Evolutionary conservation across 2,797 vertebrate genomes (phyloP).

Genomic region (Morus bassanus): DNA sequence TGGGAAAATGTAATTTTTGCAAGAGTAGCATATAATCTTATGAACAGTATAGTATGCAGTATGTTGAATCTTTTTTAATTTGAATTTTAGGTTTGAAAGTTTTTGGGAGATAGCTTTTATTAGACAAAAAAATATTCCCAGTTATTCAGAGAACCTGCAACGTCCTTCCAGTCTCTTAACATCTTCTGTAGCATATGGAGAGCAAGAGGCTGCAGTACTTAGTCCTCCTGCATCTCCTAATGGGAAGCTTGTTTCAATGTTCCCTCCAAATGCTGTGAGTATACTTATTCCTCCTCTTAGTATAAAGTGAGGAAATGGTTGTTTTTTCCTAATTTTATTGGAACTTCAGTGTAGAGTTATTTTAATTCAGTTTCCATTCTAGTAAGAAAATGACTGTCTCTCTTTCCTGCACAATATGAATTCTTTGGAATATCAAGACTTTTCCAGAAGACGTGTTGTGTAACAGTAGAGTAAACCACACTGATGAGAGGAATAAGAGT

Average conservation of each 20-base stretch:
- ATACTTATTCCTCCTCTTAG: slow-evolving; percentile 55
- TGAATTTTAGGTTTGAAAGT: slow-evolving; percentile 80
- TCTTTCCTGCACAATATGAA: neutral
- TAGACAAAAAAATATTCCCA: slow-evolving; percentile 73
- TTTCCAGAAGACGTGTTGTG: neutral
- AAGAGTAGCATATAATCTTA: neutral
- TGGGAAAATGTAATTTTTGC: neutral
- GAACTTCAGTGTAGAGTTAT: neutral
- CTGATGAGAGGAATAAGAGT: neutral
- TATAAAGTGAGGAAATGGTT: slow-evolving; percentile 65
- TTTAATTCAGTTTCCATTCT: neutral
- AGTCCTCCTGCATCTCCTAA: slow-evolving; percentile 20
- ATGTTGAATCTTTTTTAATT: neutral
- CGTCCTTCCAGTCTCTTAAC: slow-evolving; percentile 68
- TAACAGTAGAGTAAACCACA: neutral
- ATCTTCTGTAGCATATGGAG: slow-evolving; percentile 3
- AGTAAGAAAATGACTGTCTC: neutral
- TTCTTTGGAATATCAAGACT: neutral
- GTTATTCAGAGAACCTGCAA: slow-evolving; percentile 73
- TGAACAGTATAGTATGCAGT: neutral
- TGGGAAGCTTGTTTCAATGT: slow-evolving; percentile 62
- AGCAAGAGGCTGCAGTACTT: slow-evolving; percentile 17
- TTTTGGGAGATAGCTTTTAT: slow-evolving; percentile 92
- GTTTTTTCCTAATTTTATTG: neutral
- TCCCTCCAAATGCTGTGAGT: slow-evolving; percentile 66